A percentile compares a stretch with the other conserved stretches of the same genome.
Conservation (phyloP, 2,797 vertebrate genomes). For the Sebastes umbrosus region DNA sequence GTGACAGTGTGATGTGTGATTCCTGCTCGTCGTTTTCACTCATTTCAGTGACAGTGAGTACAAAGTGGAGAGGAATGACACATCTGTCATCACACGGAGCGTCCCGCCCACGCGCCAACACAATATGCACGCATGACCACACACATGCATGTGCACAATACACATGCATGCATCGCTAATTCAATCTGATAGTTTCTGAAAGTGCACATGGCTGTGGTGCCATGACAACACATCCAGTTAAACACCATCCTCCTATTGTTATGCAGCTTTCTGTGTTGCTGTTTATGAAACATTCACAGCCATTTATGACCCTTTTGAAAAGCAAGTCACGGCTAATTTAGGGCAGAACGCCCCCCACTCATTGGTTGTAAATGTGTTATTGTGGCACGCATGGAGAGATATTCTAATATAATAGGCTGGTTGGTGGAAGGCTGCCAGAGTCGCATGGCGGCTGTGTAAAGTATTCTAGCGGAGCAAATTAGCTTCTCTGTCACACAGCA, state of each 20-base stretch:
- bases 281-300: slow-evolving; percentile 64
- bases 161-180: background rate
- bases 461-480: slow-evolving; percentile 42
- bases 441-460: slow-evolving; percentile 33
- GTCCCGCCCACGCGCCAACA: background rate
- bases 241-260: slow-evolving; percentile 10
- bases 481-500: slow-evolving; percentile 46
- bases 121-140: background rate
- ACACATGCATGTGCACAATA: background rate
- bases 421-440: slow-evolving; percentile 57
- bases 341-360: slow-evolving; percentile 51
- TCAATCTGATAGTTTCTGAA: background rate
- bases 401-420: slow-evolving; percentile 56
- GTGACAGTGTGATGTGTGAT: background rate
- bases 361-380: slow-evolving; percentile 63
- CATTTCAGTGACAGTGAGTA: slow-evolving; percentile 14
- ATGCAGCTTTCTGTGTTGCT: slow-evolving; percentile 32
- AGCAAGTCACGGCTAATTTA: slow-evolving; percentile 72
- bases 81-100: background rate
- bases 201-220: background rate
- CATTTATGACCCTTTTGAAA: slow-evolving; percentile 71
- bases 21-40: background rate
- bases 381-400: slow-evolving; percentile 53
- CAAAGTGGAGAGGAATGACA: background rate
- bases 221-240: slow-evolving; percentile 21